These are phyloP conservation scores for Cyclopterus lumpus DNA, from an alignment of 2,797 vertebrate species.

Conservation along the genomic window DNA sequence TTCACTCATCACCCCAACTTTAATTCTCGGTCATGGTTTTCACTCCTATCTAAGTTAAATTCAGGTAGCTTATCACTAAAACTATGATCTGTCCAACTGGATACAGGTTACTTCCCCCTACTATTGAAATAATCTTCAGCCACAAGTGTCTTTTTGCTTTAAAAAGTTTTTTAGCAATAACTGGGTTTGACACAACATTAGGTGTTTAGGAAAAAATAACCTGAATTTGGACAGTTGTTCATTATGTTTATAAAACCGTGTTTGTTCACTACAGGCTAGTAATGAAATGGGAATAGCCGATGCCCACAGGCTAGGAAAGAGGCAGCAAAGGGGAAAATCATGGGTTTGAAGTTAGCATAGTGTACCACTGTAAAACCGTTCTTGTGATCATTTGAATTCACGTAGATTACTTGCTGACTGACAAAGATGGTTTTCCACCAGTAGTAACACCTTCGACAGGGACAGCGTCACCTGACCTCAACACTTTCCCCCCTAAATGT, in stretches of 20 bases:
- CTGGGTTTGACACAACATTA: background rate
- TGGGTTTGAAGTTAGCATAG: background rate
- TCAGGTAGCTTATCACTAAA: constrained; percentile 3
- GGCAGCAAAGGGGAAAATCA: background rate
- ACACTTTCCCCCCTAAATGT: constrained; percentile 25
- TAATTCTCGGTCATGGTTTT: background rate
- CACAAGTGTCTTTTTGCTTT: background rate
- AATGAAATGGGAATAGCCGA: constrained; percentile 53
- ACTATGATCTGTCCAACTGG: background rate
- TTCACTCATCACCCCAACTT: constrained; percentile 4
- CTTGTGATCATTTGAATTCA: constrained; percentile 35
- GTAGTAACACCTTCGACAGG: constrained; percentile 57
- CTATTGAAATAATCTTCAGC: background rate
- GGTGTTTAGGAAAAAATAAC: background rate
- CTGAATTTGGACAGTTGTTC: constrained; percentile 1
- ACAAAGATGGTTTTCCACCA: background rate
- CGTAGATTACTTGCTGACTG: constrained; percentile 27
- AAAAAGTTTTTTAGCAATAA: background rate
- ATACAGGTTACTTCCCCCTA: background rate
- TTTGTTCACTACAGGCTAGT: constrained; percentile 35
- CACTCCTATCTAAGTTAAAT: background rate
- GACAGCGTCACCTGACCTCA: constrained; percentile 71
- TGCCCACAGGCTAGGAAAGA: constrained; percentile 55
- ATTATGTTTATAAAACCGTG: background rate
- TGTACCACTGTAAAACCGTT: background rate